A percentile compares a stretch with the other conserved stretches of the same genome.
Evolutionary conservation across 2,113 vertebrate species (phyloP).

Genomic region (Willisornis vidua): DNA sequence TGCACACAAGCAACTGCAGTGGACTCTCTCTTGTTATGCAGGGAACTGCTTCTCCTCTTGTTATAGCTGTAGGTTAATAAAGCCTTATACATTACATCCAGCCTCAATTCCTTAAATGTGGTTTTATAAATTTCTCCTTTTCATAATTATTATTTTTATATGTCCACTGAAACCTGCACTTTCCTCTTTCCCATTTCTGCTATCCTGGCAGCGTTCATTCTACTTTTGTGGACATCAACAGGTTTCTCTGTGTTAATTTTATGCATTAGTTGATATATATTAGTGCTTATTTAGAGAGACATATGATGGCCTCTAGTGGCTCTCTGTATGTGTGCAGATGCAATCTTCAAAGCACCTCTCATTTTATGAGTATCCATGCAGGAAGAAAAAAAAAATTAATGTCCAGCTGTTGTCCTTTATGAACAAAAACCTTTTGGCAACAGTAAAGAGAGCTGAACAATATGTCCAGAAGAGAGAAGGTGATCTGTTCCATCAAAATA

Average conservation of each 20-base stretch:
- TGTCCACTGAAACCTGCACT: not conserved
- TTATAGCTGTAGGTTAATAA: not conserved
- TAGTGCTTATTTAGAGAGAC: conserved; percentile 8
- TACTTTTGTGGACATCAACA: not conserved
- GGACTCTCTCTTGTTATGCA: not conserved
- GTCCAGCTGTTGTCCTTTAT: conserved; percentile 1
- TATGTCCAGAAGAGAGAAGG: not conserved
- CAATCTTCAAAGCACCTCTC: not conserved
- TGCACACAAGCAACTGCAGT: not conserved
- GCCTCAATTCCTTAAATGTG: not conserved
- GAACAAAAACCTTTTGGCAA: conserved; percentile 18
- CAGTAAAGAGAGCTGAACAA: not conserved
- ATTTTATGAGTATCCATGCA: not conserved
- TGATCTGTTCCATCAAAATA: not conserved
- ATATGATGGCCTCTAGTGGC: conserved; percentile 61
- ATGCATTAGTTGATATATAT: not conserved
- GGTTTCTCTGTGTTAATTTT: not conserved
- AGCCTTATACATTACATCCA: not conserved
- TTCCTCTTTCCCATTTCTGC: not conserved
- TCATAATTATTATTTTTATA: not conserved
- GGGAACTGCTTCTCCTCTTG: not conserved
- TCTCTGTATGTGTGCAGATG: not conserved
- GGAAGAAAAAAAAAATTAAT: not conserved
- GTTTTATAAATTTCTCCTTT: not conserved
- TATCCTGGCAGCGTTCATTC: not conserved